Base-by-base conservation (phyloP, 2,888 invertebrate species). In the Emmelina monodactyla region DNA sequence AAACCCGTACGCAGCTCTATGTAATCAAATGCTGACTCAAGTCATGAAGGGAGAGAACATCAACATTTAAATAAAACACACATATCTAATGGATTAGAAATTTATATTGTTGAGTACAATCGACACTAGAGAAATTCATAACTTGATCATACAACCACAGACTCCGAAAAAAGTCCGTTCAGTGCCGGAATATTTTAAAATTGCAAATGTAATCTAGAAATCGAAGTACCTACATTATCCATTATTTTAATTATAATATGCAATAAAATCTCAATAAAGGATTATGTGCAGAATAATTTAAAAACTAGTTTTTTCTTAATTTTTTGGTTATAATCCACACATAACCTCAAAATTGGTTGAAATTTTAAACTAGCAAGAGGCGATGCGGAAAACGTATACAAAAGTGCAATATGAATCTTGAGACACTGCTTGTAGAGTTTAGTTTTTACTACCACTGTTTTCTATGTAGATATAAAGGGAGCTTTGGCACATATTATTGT, bases 1-100 rank as follows among this genome's bases (percentile, higher is more conserved):
- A 58, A 97, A 97, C 72, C 96, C 97, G 0, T 97, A 95, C 61
- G 96, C 97, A 2, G 96, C 95, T 0, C 83, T 97, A 34, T 97
- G 97, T 70, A 97, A 97, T 69, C 90, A 94, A 70, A 96, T 97
- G 94, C 75, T 96, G 37, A 82, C 84, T 34, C 88, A 93, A 69
- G 90, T 92, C 29, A 87, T 92, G 73, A 75, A 83, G 40, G 75
- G 75, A 2, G 73, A 75, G 15, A 65, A n/a, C n/a, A n/a, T n/a
- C n/a, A n/a, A n/a, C 61, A 57, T 50, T 78, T 35, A 64, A 76
- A 73, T 73, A 59, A 78, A 73, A 75, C 65, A 49, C 43, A 45
- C 46, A 54, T 55, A 61, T 75, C 68, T 78, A 78, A 72, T 75
- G 78, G 76, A 76, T 78, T 70, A 78, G 76, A 78, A 79, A 72